Evolutionary conservation across 35 echinoderm and acorn worm genomes (phyloP).

Genomic region (Patiria miniata): DNA sequence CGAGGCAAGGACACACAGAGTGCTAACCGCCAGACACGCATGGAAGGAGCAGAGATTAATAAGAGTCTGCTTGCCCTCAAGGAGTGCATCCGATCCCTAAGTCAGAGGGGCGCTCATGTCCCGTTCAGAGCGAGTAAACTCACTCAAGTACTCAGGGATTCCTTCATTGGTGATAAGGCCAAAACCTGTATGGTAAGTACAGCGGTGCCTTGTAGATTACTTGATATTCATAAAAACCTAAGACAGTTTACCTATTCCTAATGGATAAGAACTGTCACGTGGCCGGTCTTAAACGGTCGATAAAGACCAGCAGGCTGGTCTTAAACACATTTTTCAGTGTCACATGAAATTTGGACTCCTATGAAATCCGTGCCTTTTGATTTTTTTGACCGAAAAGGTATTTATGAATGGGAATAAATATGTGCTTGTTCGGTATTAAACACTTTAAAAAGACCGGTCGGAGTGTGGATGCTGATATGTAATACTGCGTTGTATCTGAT

Average conservation of each 20-base stretch:
- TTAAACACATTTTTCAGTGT: too few species aligned
- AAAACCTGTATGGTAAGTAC: constrained; percentile 94
- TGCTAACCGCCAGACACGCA: constrained; percentile 89
- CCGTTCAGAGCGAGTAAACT: constrained; percentile 98
- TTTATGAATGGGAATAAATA: too few species aligned
- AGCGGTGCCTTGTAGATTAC: neutral
- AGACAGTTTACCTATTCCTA: neutral
- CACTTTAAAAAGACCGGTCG: neutral
- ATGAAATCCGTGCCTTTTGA: too few species aligned
- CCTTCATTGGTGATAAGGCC: constrained; percentile 94
- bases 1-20: constrained; percentile 96
- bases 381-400: too few species aligned
- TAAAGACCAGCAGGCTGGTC: too few species aligned
- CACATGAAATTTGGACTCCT: too few species aligned
- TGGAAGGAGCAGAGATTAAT: constrained; percentile 99
- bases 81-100: constrained; percentile 96
- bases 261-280: neutral
- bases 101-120: constrained; percentile 85
- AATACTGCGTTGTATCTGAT: neutral
- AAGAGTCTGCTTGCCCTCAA: constrained; percentile 93
- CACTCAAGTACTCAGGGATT: constrained; percentile 96
- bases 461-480: neutral
- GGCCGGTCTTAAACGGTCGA: too few species aligned
- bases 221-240: neutral
- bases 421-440: too few species aligned